phyloP scores from a whole-genome alignment of 2,113 vertebrate species.

The Pica pica region DNA sequence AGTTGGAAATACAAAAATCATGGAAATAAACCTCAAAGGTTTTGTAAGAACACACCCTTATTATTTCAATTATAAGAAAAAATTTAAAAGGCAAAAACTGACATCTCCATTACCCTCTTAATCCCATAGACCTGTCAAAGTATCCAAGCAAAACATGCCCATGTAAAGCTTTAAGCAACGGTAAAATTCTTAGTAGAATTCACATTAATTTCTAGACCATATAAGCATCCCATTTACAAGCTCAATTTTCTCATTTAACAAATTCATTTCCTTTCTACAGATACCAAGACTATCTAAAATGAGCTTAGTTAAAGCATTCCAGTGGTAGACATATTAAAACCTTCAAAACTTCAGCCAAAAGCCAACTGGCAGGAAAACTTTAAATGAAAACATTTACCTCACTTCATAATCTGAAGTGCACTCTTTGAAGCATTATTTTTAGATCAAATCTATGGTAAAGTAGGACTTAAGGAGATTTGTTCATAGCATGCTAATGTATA shows the following conservation, averaged over 20 bases:
- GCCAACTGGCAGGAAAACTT: not conserved
- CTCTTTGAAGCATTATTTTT: slow-evolving; percentile 1
- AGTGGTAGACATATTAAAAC: not conserved
- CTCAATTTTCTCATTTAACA: not conserved
- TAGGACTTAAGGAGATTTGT: not conserved
- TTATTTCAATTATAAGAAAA: not conserved
- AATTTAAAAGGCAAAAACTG: not conserved
- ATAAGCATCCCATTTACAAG: not conserved
- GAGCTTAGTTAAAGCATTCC: not conserved
- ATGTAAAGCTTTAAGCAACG: not conserved
- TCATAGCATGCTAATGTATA: not conserved
- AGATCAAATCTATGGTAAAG: not conserved
- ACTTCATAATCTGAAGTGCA: not conserved
- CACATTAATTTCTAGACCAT: not conserved
- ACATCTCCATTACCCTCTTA: not conserved
- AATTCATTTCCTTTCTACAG: not conserved
- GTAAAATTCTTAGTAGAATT: not conserved
- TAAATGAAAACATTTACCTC: not conserved
- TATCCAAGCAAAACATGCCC: not conserved
- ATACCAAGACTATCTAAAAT: not conserved
- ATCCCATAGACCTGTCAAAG: not conserved
- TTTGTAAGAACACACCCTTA: not conserved
- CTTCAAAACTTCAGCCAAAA: not conserved
- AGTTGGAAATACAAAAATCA: not conserved
- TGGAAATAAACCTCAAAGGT: not conserved